These are phyloP conservation scores for Drosophila kambysellisi DNA, from an alignment of 2,888 invertebrate genomes.

Conservation along the genomic window DNA sequence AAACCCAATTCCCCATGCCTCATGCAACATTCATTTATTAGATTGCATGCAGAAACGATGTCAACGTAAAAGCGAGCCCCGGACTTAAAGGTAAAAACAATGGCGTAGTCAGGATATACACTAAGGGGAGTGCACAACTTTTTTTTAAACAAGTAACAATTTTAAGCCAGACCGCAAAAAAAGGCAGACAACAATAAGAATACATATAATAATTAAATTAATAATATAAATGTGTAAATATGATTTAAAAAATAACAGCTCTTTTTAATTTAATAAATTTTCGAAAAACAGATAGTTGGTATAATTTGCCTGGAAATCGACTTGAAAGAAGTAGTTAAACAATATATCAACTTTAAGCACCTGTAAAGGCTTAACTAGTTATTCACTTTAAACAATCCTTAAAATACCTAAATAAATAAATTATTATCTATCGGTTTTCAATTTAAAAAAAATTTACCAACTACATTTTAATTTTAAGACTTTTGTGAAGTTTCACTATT, in stretches of 20 bases:
- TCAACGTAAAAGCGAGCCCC: constrained; percentile 51
- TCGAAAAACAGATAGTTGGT: background rate
- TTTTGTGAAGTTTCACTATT: too few relatives aligned
- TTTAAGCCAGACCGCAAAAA: background rate
- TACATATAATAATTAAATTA: background rate
- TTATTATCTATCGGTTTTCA: too few relatives aligned
- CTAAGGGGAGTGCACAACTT: background rate
- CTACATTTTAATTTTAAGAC: too few relatives aligned
- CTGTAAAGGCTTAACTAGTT: background rate
- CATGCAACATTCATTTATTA: constrained; percentile 56
- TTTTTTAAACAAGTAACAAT: background rate
- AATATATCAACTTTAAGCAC: background rate
- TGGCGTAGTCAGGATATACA: background rate
- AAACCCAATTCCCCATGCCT: constrained; percentile 6
- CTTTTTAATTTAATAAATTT: background rate
- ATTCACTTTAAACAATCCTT: background rate
- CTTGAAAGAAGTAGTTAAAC: background rate
- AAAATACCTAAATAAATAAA: background rate
- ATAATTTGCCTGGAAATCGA: background rate
- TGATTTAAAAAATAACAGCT: background rate
- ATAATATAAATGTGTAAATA: background rate
- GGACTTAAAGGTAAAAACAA: constrained; percentile 34
- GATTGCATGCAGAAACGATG: constrained; percentile 68
- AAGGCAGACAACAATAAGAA: background rate
- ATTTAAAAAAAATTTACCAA: too few relatives aligned